These are phyloP conservation scores for Phyllopteryx taeniolatus DNA, from an alignment of 2,113 vertebrate species.

Conservation along the genomic window DNA sequence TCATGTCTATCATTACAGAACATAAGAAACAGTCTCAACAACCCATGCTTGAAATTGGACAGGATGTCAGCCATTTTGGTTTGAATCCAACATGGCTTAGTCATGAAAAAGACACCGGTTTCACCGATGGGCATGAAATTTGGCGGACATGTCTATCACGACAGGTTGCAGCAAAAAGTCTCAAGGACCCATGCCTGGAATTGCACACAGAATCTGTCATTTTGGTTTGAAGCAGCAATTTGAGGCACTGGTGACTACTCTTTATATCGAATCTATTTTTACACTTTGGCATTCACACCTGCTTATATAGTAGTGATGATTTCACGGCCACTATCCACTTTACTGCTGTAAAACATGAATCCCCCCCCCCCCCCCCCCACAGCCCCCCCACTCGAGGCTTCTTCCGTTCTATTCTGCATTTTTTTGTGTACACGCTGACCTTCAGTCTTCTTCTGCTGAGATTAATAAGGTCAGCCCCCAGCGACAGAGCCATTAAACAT, in stretches of 20 bases:
- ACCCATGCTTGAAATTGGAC: background rate
- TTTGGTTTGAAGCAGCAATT: background rate
- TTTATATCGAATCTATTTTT: background rate
- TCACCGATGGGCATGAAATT: too few relatives aligned
- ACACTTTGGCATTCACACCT: background rate
- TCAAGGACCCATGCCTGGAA: too few relatives aligned
- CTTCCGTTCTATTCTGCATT: background rate
- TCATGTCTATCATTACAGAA: too few relatives aligned
- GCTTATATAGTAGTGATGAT: background rate
- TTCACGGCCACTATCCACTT: background rate
- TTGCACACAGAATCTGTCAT: too few relatives aligned
- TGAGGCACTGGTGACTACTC: background rate
- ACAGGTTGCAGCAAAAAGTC: too few relatives aligned
- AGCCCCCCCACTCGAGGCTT: too few relatives aligned
- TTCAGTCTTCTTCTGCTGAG: background rate
- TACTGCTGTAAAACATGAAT: too few relatives aligned
- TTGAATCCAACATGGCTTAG: background rate
- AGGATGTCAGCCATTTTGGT: background rate
- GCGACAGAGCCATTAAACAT: conserved; percentile 29
- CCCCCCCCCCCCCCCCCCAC: too few relatives aligned
- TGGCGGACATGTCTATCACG: too few relatives aligned
- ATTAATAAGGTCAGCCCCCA: conserved; percentile 35
- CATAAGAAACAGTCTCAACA: too few relatives aligned
- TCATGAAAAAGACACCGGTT: background rate
- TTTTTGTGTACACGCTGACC: background rate